Evolutionary conservation across 2,888 invertebrate species (phyloP).

Genomic region (Hedychridium roseum): DNA sequence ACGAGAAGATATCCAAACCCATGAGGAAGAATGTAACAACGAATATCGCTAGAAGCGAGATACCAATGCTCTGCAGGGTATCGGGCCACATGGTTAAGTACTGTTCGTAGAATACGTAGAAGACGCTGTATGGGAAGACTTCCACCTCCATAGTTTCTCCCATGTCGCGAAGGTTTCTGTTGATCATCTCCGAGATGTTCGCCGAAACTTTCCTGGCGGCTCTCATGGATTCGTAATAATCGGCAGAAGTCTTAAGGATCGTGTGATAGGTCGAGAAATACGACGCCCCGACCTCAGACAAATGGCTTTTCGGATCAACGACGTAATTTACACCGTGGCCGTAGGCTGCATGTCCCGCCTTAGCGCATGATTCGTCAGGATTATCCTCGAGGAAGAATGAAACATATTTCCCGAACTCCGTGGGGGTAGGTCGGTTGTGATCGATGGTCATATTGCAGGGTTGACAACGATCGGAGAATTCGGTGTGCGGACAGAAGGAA

Average conservation of each 20-base stretch:
- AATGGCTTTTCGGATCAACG: slow-evolving; percentile 56
- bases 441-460: slow-evolving; percentile 67
- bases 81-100: slow-evolving; percentile 96
- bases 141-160: slow-evolving; percentile 67
- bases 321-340: slow-evolving; percentile 74
- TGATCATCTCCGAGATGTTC: slow-evolving; percentile 82
- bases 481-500: slow-evolving; percentile 73
- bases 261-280: slow-evolving; percentile 97
- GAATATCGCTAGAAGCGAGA: slow-evolving; percentile 93
- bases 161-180: slow-evolving; percentile 66
- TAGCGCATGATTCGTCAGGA: slow-evolving; percentile 77
- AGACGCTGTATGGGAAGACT: slow-evolving; percentile 91
- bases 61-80: slow-evolving; percentile 84
- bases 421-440: slow-evolving; percentile 69
- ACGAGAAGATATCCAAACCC: slow-evolving; percentile 93
- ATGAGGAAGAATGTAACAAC: slow-evolving; percentile 90
- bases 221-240: slow-evolving; percentile 88
- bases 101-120: slow-evolving; percentile 99
- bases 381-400: slow-evolving; percentile 87
- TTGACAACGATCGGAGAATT: too few species aligned
- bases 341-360: slow-evolving; percentile 88
- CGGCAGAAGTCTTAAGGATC: slow-evolving; percentile 85
- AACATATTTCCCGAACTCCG: slow-evolving; percentile 76
- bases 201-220: slow-evolving; percentile 82
- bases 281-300: slow-evolving; percentile 74